phyloP scores from a whole-genome alignment of 2,888 invertebrate species.

The Catonia carolina region DNA sequence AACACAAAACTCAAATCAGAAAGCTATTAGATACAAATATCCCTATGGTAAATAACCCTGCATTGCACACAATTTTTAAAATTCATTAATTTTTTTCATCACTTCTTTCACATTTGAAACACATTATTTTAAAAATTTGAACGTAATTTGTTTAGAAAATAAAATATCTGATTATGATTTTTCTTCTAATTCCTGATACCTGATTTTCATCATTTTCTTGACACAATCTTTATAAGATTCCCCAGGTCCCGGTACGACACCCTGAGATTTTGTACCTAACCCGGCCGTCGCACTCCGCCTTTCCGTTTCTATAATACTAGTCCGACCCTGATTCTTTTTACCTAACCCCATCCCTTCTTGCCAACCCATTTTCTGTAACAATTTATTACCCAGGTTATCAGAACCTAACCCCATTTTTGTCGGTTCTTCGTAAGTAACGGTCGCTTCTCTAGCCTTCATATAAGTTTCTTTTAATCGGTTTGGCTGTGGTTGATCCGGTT shows the following conservation, averaged over 20 bases:
- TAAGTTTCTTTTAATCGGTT: conserved; percentile 68
- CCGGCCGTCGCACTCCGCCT: conserved; percentile 69
- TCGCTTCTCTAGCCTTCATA: conserved; percentile 50
- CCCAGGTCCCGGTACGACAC: conserved; percentile 70
- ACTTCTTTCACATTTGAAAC: too few species aligned
- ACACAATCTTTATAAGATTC: conserved; percentile 86
- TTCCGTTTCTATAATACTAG: conserved; percentile 80
- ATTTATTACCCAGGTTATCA: conserved; percentile 89
- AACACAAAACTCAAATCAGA: too few species aligned
- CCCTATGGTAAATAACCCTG: too few species aligned
- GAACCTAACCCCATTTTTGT: conserved; percentile 66
- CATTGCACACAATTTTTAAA: too few species aligned
- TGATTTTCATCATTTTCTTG: conserved; percentile 80
- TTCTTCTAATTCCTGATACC: conserved; percentile 61
- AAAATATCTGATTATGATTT: conserved; percentile 3
- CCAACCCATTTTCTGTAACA: conserved; percentile 99
- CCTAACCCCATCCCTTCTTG: conserved; percentile 94
- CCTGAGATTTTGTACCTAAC: conserved; percentile 73
- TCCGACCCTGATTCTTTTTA: conserved; percentile 84
- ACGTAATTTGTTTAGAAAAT: too few species aligned
- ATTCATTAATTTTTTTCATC: too few species aligned
- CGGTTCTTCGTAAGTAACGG: conserved; percentile 46
- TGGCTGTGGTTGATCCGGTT: conserved; percentile 70
- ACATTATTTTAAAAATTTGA: too few species aligned
- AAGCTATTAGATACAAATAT: too few species aligned